Conservation (phyloP, 1,140 invertebrate genomes). For the Acromyrmex charruanus region DNA sequence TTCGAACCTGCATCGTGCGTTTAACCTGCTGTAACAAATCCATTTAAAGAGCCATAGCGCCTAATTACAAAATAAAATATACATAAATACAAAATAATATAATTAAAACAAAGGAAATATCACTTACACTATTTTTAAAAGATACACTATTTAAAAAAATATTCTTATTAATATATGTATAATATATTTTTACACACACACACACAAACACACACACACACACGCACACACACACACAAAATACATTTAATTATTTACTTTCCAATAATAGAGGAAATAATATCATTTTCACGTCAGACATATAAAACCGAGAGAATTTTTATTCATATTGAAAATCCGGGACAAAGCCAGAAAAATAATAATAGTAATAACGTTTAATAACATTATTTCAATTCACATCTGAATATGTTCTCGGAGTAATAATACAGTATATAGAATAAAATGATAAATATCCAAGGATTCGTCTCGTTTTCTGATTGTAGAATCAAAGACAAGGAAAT, state of each 20-base stretch:
- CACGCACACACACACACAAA: no score
- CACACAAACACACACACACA: no score
- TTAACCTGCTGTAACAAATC: no score
- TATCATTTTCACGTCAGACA: not conserved
- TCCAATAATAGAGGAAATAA: not conserved
- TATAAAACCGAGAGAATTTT: not conserved
- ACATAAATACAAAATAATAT: not conserved
- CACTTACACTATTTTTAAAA: not conserved
- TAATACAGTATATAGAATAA: not conserved
- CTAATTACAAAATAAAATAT: not conserved
- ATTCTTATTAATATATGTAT: not conserved
- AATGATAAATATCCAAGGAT: not conserved
- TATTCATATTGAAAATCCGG: not conserved
- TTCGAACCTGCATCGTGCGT: not conserved
- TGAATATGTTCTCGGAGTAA: not conserved
- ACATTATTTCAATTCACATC: not conserved
- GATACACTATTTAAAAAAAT: not conserved
- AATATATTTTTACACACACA: no score
- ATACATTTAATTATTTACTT: not conserved
- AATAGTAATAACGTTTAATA: not conserved
- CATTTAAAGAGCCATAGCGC: not conserved
- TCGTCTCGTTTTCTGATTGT: not conserved
- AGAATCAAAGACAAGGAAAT: not conserved
- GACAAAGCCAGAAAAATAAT: not conserved
- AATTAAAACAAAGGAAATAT: not conserved